These are phyloP conservation scores for Nothura maculosa DNA, from an alignment of 2,797 vertebrate genomes.

Conservation along the genomic window DNA sequence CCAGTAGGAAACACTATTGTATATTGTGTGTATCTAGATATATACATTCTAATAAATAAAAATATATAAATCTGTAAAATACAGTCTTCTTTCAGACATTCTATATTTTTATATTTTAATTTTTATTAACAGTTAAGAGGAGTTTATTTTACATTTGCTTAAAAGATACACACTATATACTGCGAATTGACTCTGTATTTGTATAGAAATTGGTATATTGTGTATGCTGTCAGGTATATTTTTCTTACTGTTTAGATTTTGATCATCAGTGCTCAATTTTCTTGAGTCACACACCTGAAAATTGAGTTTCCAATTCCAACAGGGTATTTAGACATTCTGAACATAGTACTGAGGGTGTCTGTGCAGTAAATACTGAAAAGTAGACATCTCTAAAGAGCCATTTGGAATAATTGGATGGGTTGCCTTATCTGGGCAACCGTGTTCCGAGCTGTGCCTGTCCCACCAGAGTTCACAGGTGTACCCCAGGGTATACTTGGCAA, in stretches of 20 bases:
- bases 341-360: fast-evolving
- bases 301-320: not conserved
- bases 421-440: fast-evolving
- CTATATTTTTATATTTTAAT: not conserved
- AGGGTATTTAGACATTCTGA: not conserved
- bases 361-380: not conserved
- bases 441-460: not conserved
- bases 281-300: not conserved
- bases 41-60: not conserved
- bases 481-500: not conserved
- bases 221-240: not conserved
- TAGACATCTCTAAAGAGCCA: not conserved
- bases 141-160: not conserved
- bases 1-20: not conserved
- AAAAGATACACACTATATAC: not conserved
- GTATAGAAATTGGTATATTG: not conserved
- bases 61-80: not conserved
- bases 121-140: not conserved
- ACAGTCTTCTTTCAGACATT: not conserved
- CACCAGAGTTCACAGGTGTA: fast-evolving
- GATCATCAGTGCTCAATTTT: not conserved
- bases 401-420: not conserved
- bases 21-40: not conserved
- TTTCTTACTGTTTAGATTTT: not conserved
- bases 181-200: not conserved